Conservation (phyloP, 2,888 invertebrate genomes). For the Diaprepes abbreviatus region DNA sequence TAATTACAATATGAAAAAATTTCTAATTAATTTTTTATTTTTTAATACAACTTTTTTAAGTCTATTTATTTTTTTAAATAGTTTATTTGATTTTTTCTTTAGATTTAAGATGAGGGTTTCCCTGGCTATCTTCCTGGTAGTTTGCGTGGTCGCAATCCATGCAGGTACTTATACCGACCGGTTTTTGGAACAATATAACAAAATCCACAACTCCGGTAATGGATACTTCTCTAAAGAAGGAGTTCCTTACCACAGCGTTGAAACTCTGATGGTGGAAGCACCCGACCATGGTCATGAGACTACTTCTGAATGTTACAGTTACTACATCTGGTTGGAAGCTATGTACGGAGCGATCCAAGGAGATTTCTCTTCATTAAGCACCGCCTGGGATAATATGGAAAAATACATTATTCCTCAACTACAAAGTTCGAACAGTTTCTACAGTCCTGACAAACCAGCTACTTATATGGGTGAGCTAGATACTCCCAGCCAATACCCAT, state of each 20-base stretch:
- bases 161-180: slow-evolving; percentile 32
- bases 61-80: no score
- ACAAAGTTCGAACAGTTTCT: slow-evolving; percentile 24
- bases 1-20: no score
- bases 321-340: slow-evolving; percentile 51
- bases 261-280: slow-evolving; percentile 55
- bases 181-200: slow-evolving; percentile 33
- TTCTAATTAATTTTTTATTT: no score
- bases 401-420: slow-evolving; percentile 51
- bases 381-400: slow-evolving; percentile 53
- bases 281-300: slow-evolving; percentile 55
- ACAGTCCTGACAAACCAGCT: slow-evolving; percentile 49
- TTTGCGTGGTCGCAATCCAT: slow-evolving; percentile 27
- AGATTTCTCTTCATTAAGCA: slow-evolving; percentile 51
- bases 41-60: no score
- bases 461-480: slow-evolving; percentile 52
- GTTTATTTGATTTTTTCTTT: background rate
- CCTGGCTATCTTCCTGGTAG: slow-evolving; percentile 20
- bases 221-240: slow-evolving; percentile 51
- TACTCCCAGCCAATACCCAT: slow-evolving; percentile 52
- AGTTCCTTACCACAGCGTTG: slow-evolving; percentile 54
- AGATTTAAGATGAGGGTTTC: slow-evolving; percentile 11
- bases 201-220: slow-evolving; percentile 28
- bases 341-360: slow-evolving; percentile 52
- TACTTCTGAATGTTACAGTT: slow-evolving; percentile 54